Evolutionary conservation across 2,113 vertebrate species (phyloP), one percentile per base, ranked within the genome.

Genomic region (Eleginops maclovinus): DNA sequence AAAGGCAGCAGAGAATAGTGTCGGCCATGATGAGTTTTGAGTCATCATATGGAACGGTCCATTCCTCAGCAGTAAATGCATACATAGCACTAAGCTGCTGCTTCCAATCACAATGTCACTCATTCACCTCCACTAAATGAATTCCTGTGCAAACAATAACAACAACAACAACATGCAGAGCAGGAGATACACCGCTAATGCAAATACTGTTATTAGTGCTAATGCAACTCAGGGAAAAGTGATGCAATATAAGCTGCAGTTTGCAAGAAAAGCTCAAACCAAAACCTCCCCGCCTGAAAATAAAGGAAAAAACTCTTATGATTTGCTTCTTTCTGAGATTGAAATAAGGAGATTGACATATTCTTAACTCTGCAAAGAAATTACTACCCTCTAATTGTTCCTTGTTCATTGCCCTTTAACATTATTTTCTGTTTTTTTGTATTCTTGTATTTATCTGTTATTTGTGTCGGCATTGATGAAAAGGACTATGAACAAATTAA

Each of bases 1-100:
- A 87, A 62, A 82, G 77, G 80, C 61, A 72, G 68, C 47, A 41
- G 66, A 83, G 76, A 83, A 74, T 87, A 74, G 76, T 72, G 81
- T 80, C 58, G 71, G 75, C 70, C 61, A 22, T 67, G 78, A 86
- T 80, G 70, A 64, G 73, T 83, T 81, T 63, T 79, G 61, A 87
- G 65, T 85, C 75, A 64, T 79, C 84, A 49, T 72, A 77, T 77
- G 75, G 77, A 87, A 60, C 22, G 2, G 41, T 51, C 51, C 64
- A 62, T 77, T 86, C 82, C 43, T 77, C 70, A 61, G 65, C 31
- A 41, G 54, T 66, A 77, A 80, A 82, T 59, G 75, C 73, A 67
- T 16, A 66, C 61, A 2, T 55, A 66, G 69, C 80, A 85, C 67
- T 69, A 75, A 87, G 51, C 54, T 36, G 28, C 68, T 58, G 51